Percentiles rank a stretch among this genome's conserved stretches.
phyloP scores from a whole-genome alignment of 2,888 invertebrate genomes.

The Lissonota sp. region DNA sequence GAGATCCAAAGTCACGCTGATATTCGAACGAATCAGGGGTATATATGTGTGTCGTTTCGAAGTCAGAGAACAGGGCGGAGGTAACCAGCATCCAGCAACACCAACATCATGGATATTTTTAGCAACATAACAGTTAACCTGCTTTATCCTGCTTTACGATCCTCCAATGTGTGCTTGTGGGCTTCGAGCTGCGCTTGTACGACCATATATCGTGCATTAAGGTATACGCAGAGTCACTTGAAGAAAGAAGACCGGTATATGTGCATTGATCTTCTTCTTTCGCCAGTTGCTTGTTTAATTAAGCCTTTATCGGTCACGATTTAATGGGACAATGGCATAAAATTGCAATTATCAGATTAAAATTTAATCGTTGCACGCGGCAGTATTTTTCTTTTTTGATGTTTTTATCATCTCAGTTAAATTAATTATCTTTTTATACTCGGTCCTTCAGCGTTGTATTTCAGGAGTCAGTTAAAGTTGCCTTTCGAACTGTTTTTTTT shows the following conservation, averaged over 20 bases:
- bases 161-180: constrained; percentile 54
- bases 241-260: background rate
- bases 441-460: too few species aligned
- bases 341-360: constrained; percentile 4
- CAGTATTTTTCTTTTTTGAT: background rate
- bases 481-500: background rate
- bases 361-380: background rate
- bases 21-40: too few species aligned
- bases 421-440: background rate
- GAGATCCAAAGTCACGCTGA: too few species aligned
- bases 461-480: background rate
- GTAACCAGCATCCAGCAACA: constrained; percentile 58
- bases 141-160: constrained; percentile 71
- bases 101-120: constrained; percentile 69
- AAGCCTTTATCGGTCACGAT: constrained; percentile 33
- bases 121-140: constrained; percentile 73
- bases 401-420: background rate
- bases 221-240: background rate
- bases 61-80: constrained; percentile 56
- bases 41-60: constrained; percentile 21
- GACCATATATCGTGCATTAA: constrained; percentile 25
- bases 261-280: constrained; percentile 8
- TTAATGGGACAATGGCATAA: constrained; percentile 27
- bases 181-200: constrained; percentile 44
- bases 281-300: constrained; percentile 30